Evolutionary conservation across 2,797 vertebrate species (phyloP), one percentile per base, ranked within the genome.

Genomic region (Hypotaenidia philippensis): DNA sequence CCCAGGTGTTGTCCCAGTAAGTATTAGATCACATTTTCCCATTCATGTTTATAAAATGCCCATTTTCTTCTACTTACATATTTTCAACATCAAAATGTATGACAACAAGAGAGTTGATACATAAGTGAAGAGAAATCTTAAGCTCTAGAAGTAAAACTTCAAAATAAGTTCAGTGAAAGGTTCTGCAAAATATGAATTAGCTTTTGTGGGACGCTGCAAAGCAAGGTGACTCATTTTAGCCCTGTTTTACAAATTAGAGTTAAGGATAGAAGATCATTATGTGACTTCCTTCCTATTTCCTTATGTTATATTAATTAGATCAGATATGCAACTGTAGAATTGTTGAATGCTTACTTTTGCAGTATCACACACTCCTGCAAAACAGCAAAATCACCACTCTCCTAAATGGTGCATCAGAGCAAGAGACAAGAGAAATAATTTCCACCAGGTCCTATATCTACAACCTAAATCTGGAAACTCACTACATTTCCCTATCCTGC

Each of bases 1-100:
- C 85, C 31, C 94, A 97, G 55, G 56, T 96, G 94, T 93, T 92
- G 83, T 90, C 84, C 60, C 83, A 91, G 52, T 77, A 83, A 65
- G 52, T 86, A 91, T 26, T 81, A 90, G 79, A 65, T 94, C 55
- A 83, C 31, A 80, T 80, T 94, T 89, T 95, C 90, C 71, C 87
- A 23, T 80, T 78, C 38, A 82, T 44, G 88, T 96, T 91, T 93
- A 93, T 70, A 68, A 89, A 93, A 92, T 15, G 9, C 6, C 23
- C 20, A 27, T 82, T 96, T 97, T 93, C 72, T 95, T 94, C 90
- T 87, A 71, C 63, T 89, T 94, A 45, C 13, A 64, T 26, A 91
- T 83, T 78, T 89, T 14, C 26, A 94, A 71, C 32, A 78, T 87
- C 69, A 91, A 87, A 97, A 92, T 75, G 59, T 69, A 68, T 64